Evolutionary conservation across 2,113 vertebrate genomes (phyloP).

Genomic region (Rhinogobius similis): DNA sequence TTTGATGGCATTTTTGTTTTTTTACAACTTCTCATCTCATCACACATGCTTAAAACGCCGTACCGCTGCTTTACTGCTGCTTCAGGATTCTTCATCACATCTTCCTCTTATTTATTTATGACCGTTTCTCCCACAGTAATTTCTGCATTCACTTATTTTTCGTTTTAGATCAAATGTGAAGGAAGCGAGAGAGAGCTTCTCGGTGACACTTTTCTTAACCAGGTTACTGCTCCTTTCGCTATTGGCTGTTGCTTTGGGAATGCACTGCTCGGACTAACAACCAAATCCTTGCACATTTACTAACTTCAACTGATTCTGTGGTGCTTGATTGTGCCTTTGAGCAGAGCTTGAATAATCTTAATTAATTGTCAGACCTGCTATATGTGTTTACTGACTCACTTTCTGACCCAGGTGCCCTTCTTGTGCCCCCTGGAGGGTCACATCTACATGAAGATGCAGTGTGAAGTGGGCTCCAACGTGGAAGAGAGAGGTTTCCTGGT

Average conservation of each 20-base stretch:
- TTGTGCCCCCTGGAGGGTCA: slow-evolving; percentile 93
- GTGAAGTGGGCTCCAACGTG: slow-evolving; percentile 87
- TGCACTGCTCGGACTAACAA: background rate
- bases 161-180: slow-evolving; percentile 88
- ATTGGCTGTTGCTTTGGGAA: slow-evolving; percentile 32
- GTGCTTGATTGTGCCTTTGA: background rate
- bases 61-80: background rate
- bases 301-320: background rate
- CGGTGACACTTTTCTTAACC: slow-evolving; percentile 87
- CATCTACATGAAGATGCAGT: slow-evolving; percentile 90
- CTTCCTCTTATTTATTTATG: background rate
- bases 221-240: slow-evolving; percentile 77
- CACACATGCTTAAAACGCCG: background rate
- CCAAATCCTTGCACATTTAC: slow-evolving; percentile 10
- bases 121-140: background rate
- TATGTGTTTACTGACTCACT: background rate
- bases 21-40: too few relatives aligned
- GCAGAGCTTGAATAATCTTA: background rate
- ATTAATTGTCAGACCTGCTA: background rate
- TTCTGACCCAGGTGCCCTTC: slow-evolving; percentile 85
- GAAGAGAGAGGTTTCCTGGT: slow-evolving; percentile 95
- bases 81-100: background rate
- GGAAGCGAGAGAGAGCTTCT: slow-evolving; percentile 83
- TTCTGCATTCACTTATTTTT: slow-evolving; percentile 56
- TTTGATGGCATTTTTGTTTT: too few relatives aligned